phyloP scores from a whole-genome alignment of 2,797 vertebrate species.

The Tiaroga cobitis region DNA sequence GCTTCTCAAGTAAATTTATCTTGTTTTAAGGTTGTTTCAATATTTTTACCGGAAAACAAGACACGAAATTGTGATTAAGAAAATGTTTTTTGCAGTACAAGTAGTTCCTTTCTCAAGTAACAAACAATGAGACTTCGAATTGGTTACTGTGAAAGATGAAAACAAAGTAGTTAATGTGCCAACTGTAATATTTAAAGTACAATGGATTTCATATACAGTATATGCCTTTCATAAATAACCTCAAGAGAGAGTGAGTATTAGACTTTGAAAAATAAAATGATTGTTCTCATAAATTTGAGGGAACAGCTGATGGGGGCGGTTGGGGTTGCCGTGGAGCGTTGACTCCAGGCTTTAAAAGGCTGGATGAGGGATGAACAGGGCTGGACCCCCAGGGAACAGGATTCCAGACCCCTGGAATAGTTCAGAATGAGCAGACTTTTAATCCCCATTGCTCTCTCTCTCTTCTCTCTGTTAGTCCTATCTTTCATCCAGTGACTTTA shows the following conservation, averaged over 20 bases:
- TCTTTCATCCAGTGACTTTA: constrained; percentile 54
- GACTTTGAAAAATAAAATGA: constrained; percentile 64
- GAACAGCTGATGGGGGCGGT: constrained; percentile 73
- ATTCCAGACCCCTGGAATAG: constrained; percentile 83
- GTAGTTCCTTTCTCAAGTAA: neutral
- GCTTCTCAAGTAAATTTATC: neutral
- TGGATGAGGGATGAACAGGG: constrained; percentile 64
- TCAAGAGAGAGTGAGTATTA: neutral
- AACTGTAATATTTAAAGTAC: neutral
- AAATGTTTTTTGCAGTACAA: neutral
- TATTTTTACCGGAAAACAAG: neutral
- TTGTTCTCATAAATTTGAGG: constrained; percentile 75
- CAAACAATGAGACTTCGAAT: neutral
- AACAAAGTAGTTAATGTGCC: neutral
- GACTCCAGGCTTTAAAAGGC: constrained; percentile 72
- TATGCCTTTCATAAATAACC: constrained; percentile 70
- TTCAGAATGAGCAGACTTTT: constrained; percentile 83
- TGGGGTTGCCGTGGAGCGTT: constrained; percentile 67
- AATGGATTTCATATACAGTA: constrained; percentile 64
- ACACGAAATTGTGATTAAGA: neutral
- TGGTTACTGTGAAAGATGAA: neutral
- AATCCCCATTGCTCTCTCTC: constrained; percentile 65
- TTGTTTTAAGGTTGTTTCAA: neutral
- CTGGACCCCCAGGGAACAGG: constrained; percentile 69
- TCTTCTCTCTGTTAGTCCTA: constrained; percentile 47